Evolutionary conservation across 2,113 vertebrate genomes (phyloP), one percentile per base, ranked within the genome.

Genomic region (Clarias macrocephalus): DNA sequence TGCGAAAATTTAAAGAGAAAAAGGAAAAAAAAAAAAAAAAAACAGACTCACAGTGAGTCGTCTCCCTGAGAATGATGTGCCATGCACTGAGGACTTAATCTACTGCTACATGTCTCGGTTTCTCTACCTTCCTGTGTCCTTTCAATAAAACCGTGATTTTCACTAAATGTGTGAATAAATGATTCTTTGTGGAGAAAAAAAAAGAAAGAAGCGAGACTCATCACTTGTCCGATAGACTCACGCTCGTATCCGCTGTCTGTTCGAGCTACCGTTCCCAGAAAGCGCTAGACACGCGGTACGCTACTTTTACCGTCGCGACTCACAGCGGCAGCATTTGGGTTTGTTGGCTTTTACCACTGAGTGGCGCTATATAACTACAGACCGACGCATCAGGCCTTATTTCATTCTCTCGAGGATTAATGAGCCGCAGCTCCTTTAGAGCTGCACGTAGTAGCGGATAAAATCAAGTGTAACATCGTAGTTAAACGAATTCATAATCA

Each of bases 41-140:
- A 83, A 89, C 86, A 94, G 95, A 95, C 95, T 95, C 95, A 95
- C 95, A 95, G 92, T 95, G 95, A 94, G 95, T 95, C 94, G 95
- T 95, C 93, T 95, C 94, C 94, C 93, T 91, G 93, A 95, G 94
- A 95, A 95, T 94, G 95, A 95, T 94, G 95, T 95, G 95, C 95
- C 95, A 95, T 95, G 95, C 95, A 95, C 95, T 95, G 94, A 95
- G 94, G 95, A 95, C 94, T 94, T 94, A 92, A 93, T 94, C 94
- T 93, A 93, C 94, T 88, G 93, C 94, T 94, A 95, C 94, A 93
- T 93, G 92, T 95, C 92, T 93, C 93, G 89, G 92, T 94, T 93
- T 95, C 92, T 88, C 93, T 92, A 94, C 93, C 93, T 94, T 94
- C 93, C 91, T 92, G 94, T 95, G 95, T 94, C 93, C 94, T 95